Conservation (phyloP, 2,888 invertebrate genomes). For the Esperia sulphurella region DNA sequence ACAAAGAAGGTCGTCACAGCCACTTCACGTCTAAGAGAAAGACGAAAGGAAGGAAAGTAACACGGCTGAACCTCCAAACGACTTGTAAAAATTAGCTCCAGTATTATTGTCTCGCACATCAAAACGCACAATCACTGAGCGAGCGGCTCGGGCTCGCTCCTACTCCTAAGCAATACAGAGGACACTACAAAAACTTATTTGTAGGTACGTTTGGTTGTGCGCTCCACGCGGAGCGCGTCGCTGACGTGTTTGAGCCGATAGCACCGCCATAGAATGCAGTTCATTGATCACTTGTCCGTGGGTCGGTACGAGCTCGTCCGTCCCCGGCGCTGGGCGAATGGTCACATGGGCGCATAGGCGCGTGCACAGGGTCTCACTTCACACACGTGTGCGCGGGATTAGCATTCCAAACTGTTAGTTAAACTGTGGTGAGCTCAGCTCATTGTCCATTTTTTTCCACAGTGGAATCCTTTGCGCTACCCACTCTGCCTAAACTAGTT, state of each 20-base stretch:
- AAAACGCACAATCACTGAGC: slow-evolving; percentile 50
- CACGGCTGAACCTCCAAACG: slow-evolving; percentile 29
- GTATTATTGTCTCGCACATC: slow-evolving; percentile 74
- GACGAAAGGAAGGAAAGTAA: slow-evolving; percentile 30
- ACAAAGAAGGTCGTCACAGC: slow-evolving; percentile 69
- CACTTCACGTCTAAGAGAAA: slow-evolving; percentile 42
- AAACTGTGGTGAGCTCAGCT: slow-evolving; percentile 71
- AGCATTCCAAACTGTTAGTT: slow-evolving; percentile 70
- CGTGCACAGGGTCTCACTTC: slow-evolving; percentile 48
- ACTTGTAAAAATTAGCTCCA: slow-evolving; percentile 45
- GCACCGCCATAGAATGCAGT: slow-evolving; percentile 17
- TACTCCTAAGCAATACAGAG: slow-evolving; percentile 31
- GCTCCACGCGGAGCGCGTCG: slow-evolving; percentile 2
- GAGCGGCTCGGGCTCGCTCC: slow-evolving; percentile 26
- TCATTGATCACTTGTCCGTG: slow-evolving; percentile 19
- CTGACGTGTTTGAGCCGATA: slow-evolving; percentile 11
- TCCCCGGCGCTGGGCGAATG: slow-evolving; percentile 14
- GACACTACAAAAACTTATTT: slow-evolving; percentile 18
- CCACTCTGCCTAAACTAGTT: slow-evolving; percentile 16
- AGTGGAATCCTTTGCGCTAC: slow-evolving; percentile 42
- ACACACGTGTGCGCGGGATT: slow-evolving; percentile 59
- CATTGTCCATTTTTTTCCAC: slow-evolving; percentile 66
- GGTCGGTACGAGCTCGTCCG: slow-evolving; percentile 1
- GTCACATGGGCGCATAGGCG: slow-evolving; percentile 14
- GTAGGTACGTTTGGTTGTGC: background rate